Percentiles rank a stretch among this genome's conserved stretches.
Evolutionary conservation across 2,113 vertebrate genomes (phyloP).

Genomic region (Dolichotis patagonum): DNA sequence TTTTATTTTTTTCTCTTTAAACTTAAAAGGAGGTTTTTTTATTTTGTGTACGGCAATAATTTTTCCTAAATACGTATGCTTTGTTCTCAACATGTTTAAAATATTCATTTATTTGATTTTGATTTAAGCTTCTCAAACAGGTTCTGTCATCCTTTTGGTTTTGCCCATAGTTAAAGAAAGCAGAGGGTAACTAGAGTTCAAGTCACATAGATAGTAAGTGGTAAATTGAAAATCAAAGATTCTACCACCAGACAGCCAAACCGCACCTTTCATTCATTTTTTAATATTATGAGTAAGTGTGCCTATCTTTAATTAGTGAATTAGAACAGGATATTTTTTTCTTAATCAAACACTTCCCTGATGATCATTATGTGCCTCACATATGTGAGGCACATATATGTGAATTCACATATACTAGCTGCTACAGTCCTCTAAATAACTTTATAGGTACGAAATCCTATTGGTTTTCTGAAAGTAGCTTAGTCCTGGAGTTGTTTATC

Average conservation of each 20-base stretch:
- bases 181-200: background rate
- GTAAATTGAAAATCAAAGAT: background rate
- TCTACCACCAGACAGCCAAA: background rate
- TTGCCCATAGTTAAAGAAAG: background rate
- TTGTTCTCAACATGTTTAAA: background rate
- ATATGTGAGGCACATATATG: no score
- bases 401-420: background rate
- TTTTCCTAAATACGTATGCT: background rate
- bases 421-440: background rate
- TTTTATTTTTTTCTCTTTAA: no score
- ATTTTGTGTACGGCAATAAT: background rate
- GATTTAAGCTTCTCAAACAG: background rate
- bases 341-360: background rate
- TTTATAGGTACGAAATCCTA: background rate
- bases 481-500: background rate
- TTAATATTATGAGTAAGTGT: background rate
- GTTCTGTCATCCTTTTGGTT: background rate
- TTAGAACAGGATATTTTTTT: background rate
- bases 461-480: background rate
- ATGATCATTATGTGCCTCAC: background rate
- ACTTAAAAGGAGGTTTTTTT: background rate
- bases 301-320: background rate
- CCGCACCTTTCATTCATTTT: background rate
- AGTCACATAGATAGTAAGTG: background rate
- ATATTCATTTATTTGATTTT: background rate